Evolutionary conservation across 2,888 invertebrate genomes (phyloP), one percentile per base, ranked within the genome.

Genomic region (Abscondita cerata): DNA sequence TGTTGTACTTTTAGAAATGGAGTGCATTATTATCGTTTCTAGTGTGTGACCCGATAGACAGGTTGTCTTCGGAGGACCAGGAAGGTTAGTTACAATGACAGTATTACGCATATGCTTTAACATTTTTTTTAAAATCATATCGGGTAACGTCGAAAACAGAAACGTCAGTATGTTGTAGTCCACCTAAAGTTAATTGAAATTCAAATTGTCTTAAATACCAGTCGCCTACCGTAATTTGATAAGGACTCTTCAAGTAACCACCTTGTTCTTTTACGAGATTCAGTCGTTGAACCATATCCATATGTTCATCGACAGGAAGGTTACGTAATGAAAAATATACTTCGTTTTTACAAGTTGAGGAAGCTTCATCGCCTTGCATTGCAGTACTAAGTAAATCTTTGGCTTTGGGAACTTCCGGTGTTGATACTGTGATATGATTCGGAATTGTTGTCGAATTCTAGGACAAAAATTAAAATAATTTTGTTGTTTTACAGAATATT

Each of bases 31-130:
- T 0, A 55, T 36, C 34, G 46, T 47, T 12, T 55, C 18, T 36
- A 55, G 2, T 3, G 2, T n/a, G 2, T 19, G 18, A 5, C 54
- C 54, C 1, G 9, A 12, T 25, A 44, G 15, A 25, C 40, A 15
- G 1, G 34, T 34, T 11, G 46, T n/a, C n/a, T 6, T 15, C 12
- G 9, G 16, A 8, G 46, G 54, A 12, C 54, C 54, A 13, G 54
- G 54, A 34, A 55, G 6, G 20, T 55, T 55, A 0, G 54, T 13
- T 2, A 55, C 34, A n/a, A 47, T 11, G 13, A 19, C 47, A 12
- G 47, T 47, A 11, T 33, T 18, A 1, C 18, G 18, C 18, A 19
- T 9, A 3, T 1, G 11, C 11, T 44, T 44, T 11, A 44, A 18
- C 1, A 44, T 16, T n/a, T 11, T 41, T 4, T 19, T 9, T 11